phyloP scores from a whole-genome alignment of 2,888 invertebrate species.

The Plebejus anna region DNA sequence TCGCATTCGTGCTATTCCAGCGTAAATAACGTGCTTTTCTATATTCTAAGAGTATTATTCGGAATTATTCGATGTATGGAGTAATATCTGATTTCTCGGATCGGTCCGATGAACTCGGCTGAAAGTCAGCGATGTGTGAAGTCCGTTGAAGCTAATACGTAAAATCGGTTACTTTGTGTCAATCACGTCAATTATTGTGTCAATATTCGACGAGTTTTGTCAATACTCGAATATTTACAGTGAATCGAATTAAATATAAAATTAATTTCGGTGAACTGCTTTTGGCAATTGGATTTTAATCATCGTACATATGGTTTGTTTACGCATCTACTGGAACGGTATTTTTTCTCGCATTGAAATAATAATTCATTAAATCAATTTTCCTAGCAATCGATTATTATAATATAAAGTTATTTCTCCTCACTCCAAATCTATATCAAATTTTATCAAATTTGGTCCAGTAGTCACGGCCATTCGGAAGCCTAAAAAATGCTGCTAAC shows the following conservation, averaged over 20 bases:
- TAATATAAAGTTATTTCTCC: too few relatives aligned
- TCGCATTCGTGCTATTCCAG: slow-evolving; percentile 3
- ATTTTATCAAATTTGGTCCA: too few relatives aligned
- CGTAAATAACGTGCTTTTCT: slow-evolving; percentile 23
- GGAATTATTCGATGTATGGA: slow-evolving; percentile 32
- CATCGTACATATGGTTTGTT: too few relatives aligned
- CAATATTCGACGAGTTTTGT: slow-evolving; percentile 3
- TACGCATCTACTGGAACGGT: too few relatives aligned
- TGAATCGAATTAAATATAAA: not conserved
- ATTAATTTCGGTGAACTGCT: not conserved
- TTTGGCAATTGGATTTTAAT: not conserved
- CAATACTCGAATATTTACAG: slow-evolving; percentile 2
- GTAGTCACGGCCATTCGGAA: too few relatives aligned
- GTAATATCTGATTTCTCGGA: slow-evolving; percentile 33
- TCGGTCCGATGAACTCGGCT: slow-evolving; percentile 33
- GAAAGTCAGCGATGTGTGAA: slow-evolving; percentile 41
- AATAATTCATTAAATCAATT: too few relatives aligned
- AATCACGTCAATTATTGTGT: slow-evolving; percentile 6
- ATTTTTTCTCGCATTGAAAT: too few relatives aligned
- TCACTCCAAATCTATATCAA: too few relatives aligned
- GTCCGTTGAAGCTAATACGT: slow-evolving; percentile 31
- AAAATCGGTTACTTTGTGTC: slow-evolving; percentile 18
- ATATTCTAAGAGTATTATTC: slow-evolving; percentile 28
- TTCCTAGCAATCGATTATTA: too few relatives aligned
- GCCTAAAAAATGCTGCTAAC: too few relatives aligned